Conservation (phyloP, 2,797 vertebrate genomes). For the Pitangus sulphuratus region DNA sequence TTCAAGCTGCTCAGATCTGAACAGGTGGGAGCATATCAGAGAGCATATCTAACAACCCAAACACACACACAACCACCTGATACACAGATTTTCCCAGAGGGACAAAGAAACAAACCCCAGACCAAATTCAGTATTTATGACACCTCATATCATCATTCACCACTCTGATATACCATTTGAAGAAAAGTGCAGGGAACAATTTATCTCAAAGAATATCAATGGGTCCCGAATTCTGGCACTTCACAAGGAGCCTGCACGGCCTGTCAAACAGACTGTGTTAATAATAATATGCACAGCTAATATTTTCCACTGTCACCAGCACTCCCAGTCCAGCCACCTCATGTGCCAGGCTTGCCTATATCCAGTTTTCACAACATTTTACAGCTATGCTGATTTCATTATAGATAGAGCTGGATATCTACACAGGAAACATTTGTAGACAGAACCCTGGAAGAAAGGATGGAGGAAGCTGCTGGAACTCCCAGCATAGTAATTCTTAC, state of each 20-base stretch:
- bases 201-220: not conserved
- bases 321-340: not conserved
- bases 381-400: not conserved
- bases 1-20: not conserved
- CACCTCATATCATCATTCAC: not conserved
- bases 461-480: not conserved
- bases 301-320: not conserved
- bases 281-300: not conserved
- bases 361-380: not conserved
- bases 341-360: not conserved
- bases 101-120: not conserved
- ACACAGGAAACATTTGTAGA: not conserved
- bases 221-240: not conserved
- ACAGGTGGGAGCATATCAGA: not conserved
- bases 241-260: not conserved
- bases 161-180: not conserved
- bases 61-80: not conserved
- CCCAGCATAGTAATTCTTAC: not conserved
- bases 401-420: not conserved
- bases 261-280: not conserved
- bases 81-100: not conserved
- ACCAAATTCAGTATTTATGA: not conserved
- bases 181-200: not conserved
- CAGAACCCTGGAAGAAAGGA: not conserved
- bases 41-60: not conserved